Evolutionary conservation across 2,888 invertebrate genomes (phyloP).

Genomic region (Ornithoptera alexandrae): DNA sequence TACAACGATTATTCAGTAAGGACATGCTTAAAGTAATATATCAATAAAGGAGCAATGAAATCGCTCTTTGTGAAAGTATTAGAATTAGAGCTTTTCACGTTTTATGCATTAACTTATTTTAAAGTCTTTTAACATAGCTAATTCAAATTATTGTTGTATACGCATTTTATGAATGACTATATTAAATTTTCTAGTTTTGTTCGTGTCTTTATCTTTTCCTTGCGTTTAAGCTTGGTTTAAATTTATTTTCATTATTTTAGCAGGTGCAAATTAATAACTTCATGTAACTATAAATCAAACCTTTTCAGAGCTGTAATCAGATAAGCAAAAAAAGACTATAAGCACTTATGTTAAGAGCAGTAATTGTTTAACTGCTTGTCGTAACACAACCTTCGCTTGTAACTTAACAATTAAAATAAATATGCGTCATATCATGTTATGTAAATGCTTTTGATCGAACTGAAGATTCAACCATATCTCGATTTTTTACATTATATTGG

Average conservation of each 20-base stretch:
- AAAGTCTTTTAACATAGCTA: conserved; percentile 39
- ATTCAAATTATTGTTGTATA: conserved; percentile 14
- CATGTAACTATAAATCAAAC: conserved; percentile 6
- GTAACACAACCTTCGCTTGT: too few species aligned
- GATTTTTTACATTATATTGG: background rate
- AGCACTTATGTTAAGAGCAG: background rate
- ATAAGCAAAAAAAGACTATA: background rate
- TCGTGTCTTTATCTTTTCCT: background rate
- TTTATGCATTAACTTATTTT: conserved; percentile 27
- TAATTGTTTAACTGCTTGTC: background rate
- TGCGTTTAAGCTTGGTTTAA: background rate
- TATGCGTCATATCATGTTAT: background rate
- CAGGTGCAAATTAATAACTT: conserved; percentile 4
- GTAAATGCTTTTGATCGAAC: background rate
- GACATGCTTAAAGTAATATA: background rate
- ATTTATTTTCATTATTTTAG: conserved; percentile 1
- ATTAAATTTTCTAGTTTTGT: background rate
- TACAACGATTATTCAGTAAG: conserved; percentile 13
- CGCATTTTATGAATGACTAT: background rate
- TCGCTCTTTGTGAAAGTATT: background rate
- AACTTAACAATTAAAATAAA: too few species aligned
- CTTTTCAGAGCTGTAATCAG: conserved; percentile 21
- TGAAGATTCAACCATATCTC: background rate
- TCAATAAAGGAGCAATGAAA: conserved; percentile 24
- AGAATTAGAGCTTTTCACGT: conserved; percentile 1